Percentiles rank a stretch among this genome's conserved stretches.
These are phyloP conservation scores for Galago senegalensis DNA, from an alignment of 2,797 vertebrate genomes.

Conservation along the genomic window DNA sequence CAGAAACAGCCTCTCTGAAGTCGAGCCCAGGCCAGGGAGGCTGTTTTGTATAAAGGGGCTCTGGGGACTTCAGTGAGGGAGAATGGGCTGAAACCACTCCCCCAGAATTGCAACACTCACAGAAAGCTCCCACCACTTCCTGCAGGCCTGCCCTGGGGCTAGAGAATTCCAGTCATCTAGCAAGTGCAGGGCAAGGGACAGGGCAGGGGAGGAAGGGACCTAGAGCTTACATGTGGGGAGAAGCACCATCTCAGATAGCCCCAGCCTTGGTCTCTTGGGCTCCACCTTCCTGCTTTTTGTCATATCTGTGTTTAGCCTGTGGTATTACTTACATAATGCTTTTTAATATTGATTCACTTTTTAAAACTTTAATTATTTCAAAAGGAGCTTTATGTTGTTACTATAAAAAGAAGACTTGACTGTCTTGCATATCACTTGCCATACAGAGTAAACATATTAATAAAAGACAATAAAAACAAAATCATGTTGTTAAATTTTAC, in stretches of 20 bases:
- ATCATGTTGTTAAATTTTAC: slow-evolving; percentile 6
- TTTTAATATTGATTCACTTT: slow-evolving; percentile 49
- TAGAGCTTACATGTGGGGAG: not conserved
- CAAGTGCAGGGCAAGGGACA: not conserved
- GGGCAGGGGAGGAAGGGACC: not conserved
- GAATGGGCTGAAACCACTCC: slow-evolving; percentile 14
- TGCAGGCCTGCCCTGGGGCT: not conserved
- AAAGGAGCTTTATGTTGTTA: slow-evolving; percentile 43
- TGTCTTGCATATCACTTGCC: not conserved
- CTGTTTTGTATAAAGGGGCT: slow-evolving; percentile 80
- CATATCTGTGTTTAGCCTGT: slow-evolving; percentile 37
- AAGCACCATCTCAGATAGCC: not conserved
- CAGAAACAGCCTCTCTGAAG: slow-evolving; percentile 80
- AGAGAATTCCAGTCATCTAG: not conserved
- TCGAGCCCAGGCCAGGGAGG: slow-evolving; percentile 56
- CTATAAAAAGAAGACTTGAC: slow-evolving; percentile 48
- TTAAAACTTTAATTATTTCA: slow-evolving; percentile 51
- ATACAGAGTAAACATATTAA: not conserved
- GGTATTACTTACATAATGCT: not conserved
- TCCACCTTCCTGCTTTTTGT: not conserved
- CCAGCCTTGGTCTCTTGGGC: not conserved
- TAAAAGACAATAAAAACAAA: slow-evolving; percentile 21
- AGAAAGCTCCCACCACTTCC: not conserved
- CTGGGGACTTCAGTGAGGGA: slow-evolving; percentile 46
- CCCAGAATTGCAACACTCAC: not conserved